Conservation (phyloP, 2,113 vertebrate genomes). For the Barbus barbus region DNA sequence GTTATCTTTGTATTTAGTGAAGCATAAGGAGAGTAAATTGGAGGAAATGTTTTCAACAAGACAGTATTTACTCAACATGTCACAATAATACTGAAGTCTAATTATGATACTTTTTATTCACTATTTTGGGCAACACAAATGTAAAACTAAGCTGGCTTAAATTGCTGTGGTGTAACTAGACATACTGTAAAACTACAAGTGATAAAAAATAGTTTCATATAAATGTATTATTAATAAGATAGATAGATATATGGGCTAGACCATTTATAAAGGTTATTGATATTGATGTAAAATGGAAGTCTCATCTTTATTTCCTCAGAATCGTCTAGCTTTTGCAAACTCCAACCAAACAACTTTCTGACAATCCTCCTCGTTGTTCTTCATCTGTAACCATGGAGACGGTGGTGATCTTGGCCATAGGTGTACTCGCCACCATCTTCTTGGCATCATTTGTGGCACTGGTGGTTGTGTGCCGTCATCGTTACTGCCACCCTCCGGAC, state of each 20-base stretch:
- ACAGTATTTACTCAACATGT: background rate
- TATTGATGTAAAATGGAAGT: background rate
- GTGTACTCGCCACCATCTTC: slow-evolving; percentile 94
- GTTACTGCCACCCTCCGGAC: slow-evolving; percentile 87
- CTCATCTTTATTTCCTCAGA: background rate
- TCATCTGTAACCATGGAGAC: slow-evolving; percentile 84
- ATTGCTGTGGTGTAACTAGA: no score
- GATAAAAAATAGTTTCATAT: background rate
- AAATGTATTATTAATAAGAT: background rate
- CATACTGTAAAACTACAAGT: no score
- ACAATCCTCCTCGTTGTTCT: slow-evolving; percentile 38
- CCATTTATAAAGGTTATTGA: background rate
- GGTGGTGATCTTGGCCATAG: slow-evolving; percentile 94
- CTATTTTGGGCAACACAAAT: background rate
- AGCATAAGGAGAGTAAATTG: background rate
- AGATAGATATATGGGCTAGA: no score
- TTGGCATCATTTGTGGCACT: slow-evolving; percentile 92
- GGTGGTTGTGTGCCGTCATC: slow-evolving; percentile 91
- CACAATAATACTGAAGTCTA: background rate
- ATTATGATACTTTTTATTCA: background rate
- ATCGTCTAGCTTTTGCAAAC: slow-evolving; percentile 3
- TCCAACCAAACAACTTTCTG: slow-evolving; percentile 44
- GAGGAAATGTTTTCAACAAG: background rate
- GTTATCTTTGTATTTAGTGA: background rate
- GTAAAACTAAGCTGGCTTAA: background rate